These are phyloP conservation scores for Incurvaria masculella DNA, from an alignment of 2,888 invertebrate genomes.

Conservation along the genomic window DNA sequence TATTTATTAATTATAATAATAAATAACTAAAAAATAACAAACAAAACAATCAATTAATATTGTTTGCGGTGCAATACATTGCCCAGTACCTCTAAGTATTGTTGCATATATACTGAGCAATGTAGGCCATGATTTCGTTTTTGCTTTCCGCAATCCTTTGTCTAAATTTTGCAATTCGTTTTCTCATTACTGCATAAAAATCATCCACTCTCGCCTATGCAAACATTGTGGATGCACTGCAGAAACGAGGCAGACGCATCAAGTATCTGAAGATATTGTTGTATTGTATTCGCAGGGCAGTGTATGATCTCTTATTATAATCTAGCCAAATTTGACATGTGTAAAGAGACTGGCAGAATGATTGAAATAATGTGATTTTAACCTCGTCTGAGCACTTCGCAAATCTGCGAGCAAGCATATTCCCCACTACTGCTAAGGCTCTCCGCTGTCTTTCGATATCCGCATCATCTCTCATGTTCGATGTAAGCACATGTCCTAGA, in stretches of 20 bases:
- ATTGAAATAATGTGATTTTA: conserved; percentile 2
- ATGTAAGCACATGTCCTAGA: conserved; percentile 3
- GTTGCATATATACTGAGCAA: too few species aligned
- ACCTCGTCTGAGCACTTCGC: conserved; percentile 1
- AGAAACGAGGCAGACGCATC: conserved; percentile 3
- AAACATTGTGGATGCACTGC: too few species aligned
- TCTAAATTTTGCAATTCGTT: too few species aligned
- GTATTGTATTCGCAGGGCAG: conserved; percentile 4
- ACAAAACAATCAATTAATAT: too few species aligned
- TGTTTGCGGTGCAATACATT: too few species aligned
- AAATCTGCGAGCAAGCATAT: conserved; percentile 7
- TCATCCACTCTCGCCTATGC: conserved; percentile 1
- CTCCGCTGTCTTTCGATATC: conserved; percentile 6
- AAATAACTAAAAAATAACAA: too few species aligned
- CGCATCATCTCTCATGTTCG: background rate
- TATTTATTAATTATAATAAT: too few species aligned
- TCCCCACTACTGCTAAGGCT: conserved; percentile 3
- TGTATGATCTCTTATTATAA: conserved; percentile 2
- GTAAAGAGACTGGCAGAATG: conserved; percentile 5
- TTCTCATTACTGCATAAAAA: conserved; percentile 4
- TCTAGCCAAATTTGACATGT: conserved; percentile 2
- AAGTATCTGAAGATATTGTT: conserved; percentile 1
- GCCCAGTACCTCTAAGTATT: too few species aligned
- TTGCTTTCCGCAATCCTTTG: too few species aligned
- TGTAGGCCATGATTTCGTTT: too few species aligned